Evolutionary conservation across 2,888 invertebrate genomes (phyloP), one percentile per base, ranked within the genome.

Genomic region (Drosophila prolongata): DNA sequence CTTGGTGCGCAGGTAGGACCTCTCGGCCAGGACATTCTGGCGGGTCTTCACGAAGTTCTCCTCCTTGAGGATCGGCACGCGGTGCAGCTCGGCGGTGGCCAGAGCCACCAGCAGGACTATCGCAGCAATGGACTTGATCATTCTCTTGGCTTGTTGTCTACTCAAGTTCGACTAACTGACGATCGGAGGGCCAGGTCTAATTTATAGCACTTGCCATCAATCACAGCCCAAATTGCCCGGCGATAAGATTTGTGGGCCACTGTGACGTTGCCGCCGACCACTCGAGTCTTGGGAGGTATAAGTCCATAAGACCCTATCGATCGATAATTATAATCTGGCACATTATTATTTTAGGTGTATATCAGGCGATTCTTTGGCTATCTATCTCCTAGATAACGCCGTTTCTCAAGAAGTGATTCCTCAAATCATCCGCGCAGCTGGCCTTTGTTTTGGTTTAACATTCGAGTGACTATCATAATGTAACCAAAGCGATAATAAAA

Each of bases 1-100:
- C 42, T 86, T 86, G 75, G 62, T 72, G 24, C 85, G 83, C 65
- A 87, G 54, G 34, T 81, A 70, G 11, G 68, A 53, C 56, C 76
- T 52, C 68, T 83, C 87, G 6, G 85, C 86, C 59, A 60, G 70
- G 5, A 85, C 52, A 46, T 84, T 83, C 34, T 65, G 52, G 6
- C 74, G 76, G 0, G 90, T 84, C 79, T 82, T 82, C 24, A 77
- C 74, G 37, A 87, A 89, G 71, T 89, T 82, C 43, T 79, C 67
- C 50, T 80, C 78, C 64, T 78, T 89, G 35, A 72, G 75, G 24
- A 90, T 69, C 10, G 90, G 89, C n/a, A 90, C 75, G 49, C 89
- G 83, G 4, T 85, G 81, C 43, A 90, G 66, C 59, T 85, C 81
- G 50, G 87, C 89, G 34, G 75, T 80, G 75, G 77, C 89, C 78